Conservation (phyloP, 2,797 vertebrate species). For the Neopelma chrysocephalum region DNA sequence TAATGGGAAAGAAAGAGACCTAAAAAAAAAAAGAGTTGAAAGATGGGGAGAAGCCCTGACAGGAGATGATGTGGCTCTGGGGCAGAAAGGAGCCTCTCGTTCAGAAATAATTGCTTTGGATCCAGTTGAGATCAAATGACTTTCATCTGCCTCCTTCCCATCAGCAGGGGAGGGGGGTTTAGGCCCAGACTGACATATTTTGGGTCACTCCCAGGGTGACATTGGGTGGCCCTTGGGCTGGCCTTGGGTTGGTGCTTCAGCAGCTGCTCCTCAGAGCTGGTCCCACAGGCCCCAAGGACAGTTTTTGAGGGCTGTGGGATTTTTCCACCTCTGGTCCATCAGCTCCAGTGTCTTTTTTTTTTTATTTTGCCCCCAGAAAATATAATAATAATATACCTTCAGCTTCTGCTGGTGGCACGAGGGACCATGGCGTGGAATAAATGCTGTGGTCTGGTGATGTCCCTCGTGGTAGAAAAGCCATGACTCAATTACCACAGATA, state of each 20-base stretch:
- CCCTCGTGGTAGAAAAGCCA: neutral
- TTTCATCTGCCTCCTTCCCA: neutral
- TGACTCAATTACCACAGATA: neutral
- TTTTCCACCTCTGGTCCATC: neutral
- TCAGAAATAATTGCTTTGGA: neutral
- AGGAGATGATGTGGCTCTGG: neutral
- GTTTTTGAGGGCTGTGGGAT: neutral
- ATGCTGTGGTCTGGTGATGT: neutral
- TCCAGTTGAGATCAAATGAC: neutral
- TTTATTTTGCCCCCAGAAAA: neutral
- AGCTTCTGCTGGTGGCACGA: neutral
- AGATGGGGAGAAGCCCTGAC: neutral
- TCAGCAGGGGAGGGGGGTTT: neutral
- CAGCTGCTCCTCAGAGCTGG: neutral
- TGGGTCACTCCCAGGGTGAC: rapidly evolving
- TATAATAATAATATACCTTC: rapidly evolving
- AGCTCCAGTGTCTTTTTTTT: neutral
- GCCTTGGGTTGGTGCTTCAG: neutral
- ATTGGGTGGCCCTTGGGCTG: neutral
- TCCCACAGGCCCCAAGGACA: neutral
- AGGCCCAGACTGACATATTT: rapidly evolving
- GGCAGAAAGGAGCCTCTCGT: neutral
- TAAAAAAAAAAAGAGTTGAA: neutral
- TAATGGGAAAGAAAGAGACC: neutral
- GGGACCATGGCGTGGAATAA: neutral